These are phyloP conservation scores for Rana temporaria DNA, from an alignment of 2,113 vertebrate genomes.

Conservation along the genomic window DNA sequence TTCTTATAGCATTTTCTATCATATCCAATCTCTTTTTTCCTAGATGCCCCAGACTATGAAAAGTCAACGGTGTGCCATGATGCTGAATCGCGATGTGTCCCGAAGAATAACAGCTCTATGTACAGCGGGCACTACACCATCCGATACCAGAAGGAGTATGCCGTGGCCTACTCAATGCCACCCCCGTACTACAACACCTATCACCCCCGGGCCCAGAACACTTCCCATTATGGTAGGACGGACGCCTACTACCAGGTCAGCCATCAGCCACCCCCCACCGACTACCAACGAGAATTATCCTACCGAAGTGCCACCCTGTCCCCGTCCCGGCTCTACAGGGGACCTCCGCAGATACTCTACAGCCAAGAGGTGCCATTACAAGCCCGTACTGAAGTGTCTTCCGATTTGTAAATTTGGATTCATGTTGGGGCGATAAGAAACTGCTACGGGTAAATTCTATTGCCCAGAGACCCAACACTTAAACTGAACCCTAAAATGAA, in stretches of 20 bases:
- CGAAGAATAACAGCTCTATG: conserved; percentile 51
- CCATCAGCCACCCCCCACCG: conserved; percentile 51
- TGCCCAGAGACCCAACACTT: no score
- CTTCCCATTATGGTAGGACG: conserved; percentile 44
- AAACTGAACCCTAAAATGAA: no score
- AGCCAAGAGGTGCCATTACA: no score
- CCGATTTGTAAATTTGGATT: no score
- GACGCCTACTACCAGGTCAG: conserved; percentile 52
- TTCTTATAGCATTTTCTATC: no score
- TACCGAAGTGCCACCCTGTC: conserved; percentile 30
- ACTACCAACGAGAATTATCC: conserved; percentile 58
- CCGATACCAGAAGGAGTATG: conserved; percentile 51
- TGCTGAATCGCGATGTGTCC: conserved; percentile 44
- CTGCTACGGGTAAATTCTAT: no score
- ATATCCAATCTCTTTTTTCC: not conserved
- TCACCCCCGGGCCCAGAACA: conserved; percentile 56
- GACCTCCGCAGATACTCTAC: not conserved
- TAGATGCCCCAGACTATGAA: conserved; percentile 9
- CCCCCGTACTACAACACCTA: conserved; percentile 53
- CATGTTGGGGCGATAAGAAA: no score
- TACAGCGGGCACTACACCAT: conserved; percentile 56
- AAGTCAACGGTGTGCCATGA: conserved; percentile 5
- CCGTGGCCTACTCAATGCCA: conserved; percentile 24
- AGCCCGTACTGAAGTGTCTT: no score
- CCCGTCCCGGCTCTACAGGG: conserved; percentile 1